Conservation (phyloP, 2,113 vertebrate genomes). For the Tricholaema leucomelas region DNA sequence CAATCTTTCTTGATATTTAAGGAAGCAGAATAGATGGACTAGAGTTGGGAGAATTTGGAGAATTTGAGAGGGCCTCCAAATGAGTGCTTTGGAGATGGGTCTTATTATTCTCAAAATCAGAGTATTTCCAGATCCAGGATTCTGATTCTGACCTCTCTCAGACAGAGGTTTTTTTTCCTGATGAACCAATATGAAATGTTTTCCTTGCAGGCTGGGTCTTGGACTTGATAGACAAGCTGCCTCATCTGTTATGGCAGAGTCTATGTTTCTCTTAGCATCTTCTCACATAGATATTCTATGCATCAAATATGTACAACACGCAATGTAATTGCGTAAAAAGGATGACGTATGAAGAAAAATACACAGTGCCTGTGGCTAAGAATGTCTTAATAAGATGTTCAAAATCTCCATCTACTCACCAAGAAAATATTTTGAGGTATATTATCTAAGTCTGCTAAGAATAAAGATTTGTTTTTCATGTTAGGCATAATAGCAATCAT, state of each 20-base stretch:
- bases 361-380: background rate
- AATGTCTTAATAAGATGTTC: background rate
- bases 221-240: conserved; percentile 25
- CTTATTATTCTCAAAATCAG: background rate
- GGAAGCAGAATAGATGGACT: background rate
- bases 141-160: background rate
- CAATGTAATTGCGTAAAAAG: background rate
- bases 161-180: background rate
- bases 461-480: background rate
- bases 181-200: background rate
- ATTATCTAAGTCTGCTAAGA: conserved; percentile 24
- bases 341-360: background rate
- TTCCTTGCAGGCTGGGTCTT: background rate
- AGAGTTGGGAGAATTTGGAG: too few relatives aligned
- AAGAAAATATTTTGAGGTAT: conserved; percentile 17
- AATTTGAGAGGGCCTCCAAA: background rate
- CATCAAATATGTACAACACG: background rate
- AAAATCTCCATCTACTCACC: background rate
- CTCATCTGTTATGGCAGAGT: conserved; percentile 23
- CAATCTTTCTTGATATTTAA: background rate
- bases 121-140: background rate
- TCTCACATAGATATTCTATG: background rate
- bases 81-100: background rate
- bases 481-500: background rate
- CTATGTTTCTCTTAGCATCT: background rate